Percentiles rank a stretch among this genome's conserved stretches.
Conservation (phyloP, 30 jellyfish, hydroid and myxozoan species). For the Aurelia sp. region DNA sequence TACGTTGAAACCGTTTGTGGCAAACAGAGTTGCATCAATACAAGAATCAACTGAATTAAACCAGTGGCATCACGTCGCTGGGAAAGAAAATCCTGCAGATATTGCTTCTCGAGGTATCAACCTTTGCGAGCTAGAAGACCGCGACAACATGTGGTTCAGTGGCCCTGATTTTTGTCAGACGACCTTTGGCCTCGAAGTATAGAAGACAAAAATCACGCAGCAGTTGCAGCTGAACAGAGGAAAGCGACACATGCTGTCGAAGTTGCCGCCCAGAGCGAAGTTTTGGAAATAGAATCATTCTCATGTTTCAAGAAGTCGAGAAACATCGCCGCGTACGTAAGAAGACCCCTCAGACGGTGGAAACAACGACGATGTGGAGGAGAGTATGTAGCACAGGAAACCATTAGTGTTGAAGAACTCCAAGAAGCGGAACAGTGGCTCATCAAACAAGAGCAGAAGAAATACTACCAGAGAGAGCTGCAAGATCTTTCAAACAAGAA, state of each 20-base stretch:
- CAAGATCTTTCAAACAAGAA: constrained; percentile 38
- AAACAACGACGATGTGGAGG: constrained; percentile 21
- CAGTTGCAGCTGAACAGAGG: constrained; percentile 37
- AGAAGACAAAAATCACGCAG: constrained; percentile 13
- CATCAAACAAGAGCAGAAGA: constrained; percentile 33
- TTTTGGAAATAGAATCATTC: constrained; percentile 33
- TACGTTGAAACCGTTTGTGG: constrained; percentile 50
- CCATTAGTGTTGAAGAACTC: constrained; percentile 39
- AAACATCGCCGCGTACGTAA: constrained; percentile 21
- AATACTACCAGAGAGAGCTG: constrained; percentile 35
- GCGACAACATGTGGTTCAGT: constrained; percentile 35
- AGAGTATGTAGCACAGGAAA: constrained; percentile 18
- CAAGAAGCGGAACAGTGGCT: constrained; percentile 61
- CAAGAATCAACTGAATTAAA: constrained; percentile 19
- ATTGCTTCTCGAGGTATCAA: constrained; percentile 38
- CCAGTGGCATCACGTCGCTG: constrained; percentile 63
- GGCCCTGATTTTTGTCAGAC: constrained; percentile 45
- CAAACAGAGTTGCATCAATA: constrained; percentile 44
- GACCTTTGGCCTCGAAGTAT: constrained; percentile 37
- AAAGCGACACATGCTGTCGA: constrained; percentile 28
- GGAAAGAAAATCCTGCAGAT: constrained; percentile 60
- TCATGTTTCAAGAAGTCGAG: constrained; percentile 49
- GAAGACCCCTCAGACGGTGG: constrained; percentile 41
- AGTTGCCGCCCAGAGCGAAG: constrained; percentile 14
- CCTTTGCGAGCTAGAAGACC: constrained; percentile 23